Evolutionary conservation across 2,888 invertebrate genomes (phyloP), one percentile per base, ranked within the genome.

Genomic region (Ashinkailepas kermadecensis): DNA sequence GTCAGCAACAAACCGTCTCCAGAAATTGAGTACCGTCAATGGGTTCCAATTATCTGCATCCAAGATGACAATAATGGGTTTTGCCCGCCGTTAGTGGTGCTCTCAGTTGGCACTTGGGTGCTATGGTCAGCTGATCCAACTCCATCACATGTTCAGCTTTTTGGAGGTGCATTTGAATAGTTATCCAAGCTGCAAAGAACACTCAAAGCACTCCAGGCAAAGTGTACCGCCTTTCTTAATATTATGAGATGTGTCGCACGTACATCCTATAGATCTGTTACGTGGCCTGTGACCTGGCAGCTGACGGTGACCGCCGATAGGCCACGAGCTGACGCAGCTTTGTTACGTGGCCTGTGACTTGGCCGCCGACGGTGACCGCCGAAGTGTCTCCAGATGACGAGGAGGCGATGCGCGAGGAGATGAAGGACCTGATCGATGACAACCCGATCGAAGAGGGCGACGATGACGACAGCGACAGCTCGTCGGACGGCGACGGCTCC

Each of bases 371-470:
- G 11, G 11, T 13, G 59, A 59, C 59, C 59, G 59, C 59, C 59
- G 15, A 13, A 1, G 15, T 0, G 12, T 59, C 70, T 13, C 10
- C 78, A 79, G 79, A 79, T 86, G 94, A 93, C 91, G 93, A 95
- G 87, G 94, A 93, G 86, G 82, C 82, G 78, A 83, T 84, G 56
- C 89, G 93, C 7, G 96, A 97, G 87, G 97, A 97, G 88, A 89
- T 97, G 84, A 95, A 96, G 87, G 97, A 96, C 88, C 91, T 99
- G 84, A 98, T 99, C 86, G 96, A 84, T 78, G 84, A 85, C 67
- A 84, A 84, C 65, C 83, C 81, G 74, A 83, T 83, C 85, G 91
- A 90, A 84, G 90, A 91, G 81, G 91, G 91, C 82, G 91, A 91
- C 81, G 91, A 91, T 78, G 91, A 91, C 39, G 91, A 91, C 86